phyloP scores from a whole-genome alignment of 2,797 vertebrate genomes.

The Delichon dasypus region DNA sequence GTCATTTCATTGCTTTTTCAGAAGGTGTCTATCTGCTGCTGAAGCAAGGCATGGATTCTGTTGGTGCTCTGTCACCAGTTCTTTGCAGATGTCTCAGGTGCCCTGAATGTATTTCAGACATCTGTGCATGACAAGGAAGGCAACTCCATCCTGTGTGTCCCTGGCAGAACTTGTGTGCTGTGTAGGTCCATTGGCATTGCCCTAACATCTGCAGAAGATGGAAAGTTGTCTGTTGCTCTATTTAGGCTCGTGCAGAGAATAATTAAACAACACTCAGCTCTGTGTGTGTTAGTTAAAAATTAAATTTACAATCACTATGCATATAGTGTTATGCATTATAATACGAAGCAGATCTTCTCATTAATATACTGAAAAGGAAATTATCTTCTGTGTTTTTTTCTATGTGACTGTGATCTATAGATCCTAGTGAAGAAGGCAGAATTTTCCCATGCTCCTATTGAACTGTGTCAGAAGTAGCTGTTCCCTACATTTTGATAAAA shows the following conservation, averaged over 20 bases:
- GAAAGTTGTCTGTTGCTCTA: background rate
- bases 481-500: background rate
- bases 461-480: background rate
- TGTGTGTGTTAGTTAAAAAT: background rate
- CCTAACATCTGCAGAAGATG: background rate
- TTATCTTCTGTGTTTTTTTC: background rate
- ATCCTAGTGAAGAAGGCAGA: background rate
- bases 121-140: background rate
- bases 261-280: background rate
- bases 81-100: background rate
- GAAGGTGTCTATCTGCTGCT: background rate
- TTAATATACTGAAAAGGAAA: background rate
- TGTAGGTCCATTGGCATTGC: background rate
- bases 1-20: background rate
- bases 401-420: background rate
- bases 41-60: background rate
- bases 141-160: background rate
- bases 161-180: background rate
- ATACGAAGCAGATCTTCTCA: background rate
- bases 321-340: background rate
- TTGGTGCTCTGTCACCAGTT: background rate
- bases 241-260: background rate
- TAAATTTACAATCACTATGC: background rate
- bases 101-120: background rate
- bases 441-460: background rate